These are phyloP conservation scores for Heliocidaris tuberculata DNA, from an alignment of 35 echinoderm and acorn worm species.

Conservation along the genomic window DNA sequence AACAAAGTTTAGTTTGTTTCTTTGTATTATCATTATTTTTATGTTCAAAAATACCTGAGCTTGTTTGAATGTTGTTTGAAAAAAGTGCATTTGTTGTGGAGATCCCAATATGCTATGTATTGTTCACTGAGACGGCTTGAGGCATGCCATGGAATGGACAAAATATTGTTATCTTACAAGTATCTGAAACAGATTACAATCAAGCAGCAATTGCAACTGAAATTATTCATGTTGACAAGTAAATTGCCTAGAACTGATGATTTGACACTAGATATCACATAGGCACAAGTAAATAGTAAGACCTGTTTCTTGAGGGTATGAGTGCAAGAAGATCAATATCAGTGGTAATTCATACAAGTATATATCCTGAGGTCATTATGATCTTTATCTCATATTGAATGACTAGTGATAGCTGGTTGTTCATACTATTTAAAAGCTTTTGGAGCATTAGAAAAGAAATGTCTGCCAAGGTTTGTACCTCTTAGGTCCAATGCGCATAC, in stretches of 20 bases:
- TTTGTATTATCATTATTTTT: neutral
- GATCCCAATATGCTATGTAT: neutral
- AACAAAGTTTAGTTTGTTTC: too few relatives aligned
- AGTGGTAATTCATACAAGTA: neutral
- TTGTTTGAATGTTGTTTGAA: neutral
- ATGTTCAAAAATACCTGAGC: neutral
- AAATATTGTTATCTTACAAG: neutral
- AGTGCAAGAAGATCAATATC: neutral
- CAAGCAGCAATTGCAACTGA: neutral
- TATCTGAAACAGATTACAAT: neutral
- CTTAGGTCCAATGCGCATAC: neutral
- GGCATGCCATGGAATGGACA: neutral
- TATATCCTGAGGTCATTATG: constrained; percentile 6
- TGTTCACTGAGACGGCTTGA: neutral
- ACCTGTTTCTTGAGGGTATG: neutral
- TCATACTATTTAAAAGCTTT: neutral
- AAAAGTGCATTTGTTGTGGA: neutral
- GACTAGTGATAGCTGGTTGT: neutral
- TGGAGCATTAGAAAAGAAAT: neutral
- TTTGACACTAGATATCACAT: neutral
- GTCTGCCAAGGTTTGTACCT: neutral
- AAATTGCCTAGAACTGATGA: neutral
- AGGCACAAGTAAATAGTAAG: neutral
- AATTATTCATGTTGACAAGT: constrained; percentile 1
- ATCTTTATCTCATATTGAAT: neutral